Evolutionary conservation across 1,140 invertebrate species (phyloP).

Genomic region (Drosophila pectinifera): DNA sequence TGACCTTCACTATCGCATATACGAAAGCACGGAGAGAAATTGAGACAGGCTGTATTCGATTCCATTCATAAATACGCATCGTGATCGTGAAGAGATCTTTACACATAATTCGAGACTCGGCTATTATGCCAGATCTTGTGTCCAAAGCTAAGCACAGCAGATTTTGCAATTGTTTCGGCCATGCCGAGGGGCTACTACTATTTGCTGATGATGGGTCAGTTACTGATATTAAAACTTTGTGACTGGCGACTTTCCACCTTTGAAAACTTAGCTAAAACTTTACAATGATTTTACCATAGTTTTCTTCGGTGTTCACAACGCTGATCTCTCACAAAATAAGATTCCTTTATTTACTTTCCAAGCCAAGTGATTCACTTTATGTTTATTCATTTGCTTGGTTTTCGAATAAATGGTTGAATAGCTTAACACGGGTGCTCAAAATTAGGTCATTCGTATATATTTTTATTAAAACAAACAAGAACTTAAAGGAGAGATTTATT

Average conservation of each 20-base stretch:
- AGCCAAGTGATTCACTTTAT: constrained; percentile 15
- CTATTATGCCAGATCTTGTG: too few species aligned
- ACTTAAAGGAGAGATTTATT: background rate
- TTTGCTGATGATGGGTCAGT: too few species aligned
- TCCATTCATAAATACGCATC: constrained; percentile 11
- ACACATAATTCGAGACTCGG: too few species aligned
- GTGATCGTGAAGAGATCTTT: background rate
- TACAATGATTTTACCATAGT: background rate
- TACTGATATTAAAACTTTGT: too few species aligned
- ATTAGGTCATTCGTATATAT: background rate
- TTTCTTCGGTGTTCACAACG: constrained; percentile 3
- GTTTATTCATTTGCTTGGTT: background rate
- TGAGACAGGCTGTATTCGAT: constrained; percentile 2
- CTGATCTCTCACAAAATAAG: constrained; percentile 4
- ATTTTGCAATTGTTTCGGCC: too few species aligned
- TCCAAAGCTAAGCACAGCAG: too few species aligned
- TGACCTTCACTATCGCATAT: constrained; percentile 30
- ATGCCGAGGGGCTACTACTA: too few species aligned
- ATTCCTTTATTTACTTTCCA: constrained; percentile 21
- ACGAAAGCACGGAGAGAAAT: constrained; percentile 15
- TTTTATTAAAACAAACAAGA: background rate
- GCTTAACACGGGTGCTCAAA: constrained; percentile 1
- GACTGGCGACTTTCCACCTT: too few species aligned
- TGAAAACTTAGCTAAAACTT: too few species aligned
- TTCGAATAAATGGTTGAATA: constrained; percentile 5